phyloP scores from a whole-genome alignment of 2,113 vertebrate genomes.

The Limnothrissa miodon region DNA sequence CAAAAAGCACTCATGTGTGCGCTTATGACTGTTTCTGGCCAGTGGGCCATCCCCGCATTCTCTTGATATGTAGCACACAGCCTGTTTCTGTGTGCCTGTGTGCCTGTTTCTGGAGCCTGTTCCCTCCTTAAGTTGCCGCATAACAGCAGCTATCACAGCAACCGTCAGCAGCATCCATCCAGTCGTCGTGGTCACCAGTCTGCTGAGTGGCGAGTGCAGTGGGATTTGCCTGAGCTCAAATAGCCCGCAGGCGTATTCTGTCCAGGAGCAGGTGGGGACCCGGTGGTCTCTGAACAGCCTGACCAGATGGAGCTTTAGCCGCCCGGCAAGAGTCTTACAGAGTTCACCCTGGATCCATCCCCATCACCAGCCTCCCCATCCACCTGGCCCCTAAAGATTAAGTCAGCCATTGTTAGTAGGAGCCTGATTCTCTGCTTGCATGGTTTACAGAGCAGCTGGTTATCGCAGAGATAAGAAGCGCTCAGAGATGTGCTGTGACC shows the following conservation, averaged over 20 bases:
- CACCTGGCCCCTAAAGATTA: conserved; percentile 41
- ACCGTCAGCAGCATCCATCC: background rate
- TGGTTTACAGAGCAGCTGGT: background rate
- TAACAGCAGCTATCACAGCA: background rate
- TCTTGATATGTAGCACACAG: background rate
- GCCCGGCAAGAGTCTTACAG: conserved; percentile 53
- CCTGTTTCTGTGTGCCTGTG: conserved; percentile 3
- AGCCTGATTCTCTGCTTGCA: background rate
- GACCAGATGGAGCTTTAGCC: conserved; percentile 73
- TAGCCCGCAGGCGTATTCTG: background rate
- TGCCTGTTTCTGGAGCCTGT: background rate
- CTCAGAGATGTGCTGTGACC: background rate
- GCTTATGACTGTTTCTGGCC: background rate
- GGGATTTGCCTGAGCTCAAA: background rate
- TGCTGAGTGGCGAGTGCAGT: background rate
- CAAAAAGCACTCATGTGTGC: conserved; percentile 16
- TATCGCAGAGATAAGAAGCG: no score
- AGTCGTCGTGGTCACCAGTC: background rate
- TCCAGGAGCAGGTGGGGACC: background rate
- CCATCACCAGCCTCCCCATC: conserved; percentile 23
- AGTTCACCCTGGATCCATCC: conserved; percentile 44
- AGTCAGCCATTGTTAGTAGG: conserved; percentile 18
- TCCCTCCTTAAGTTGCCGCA: background rate
- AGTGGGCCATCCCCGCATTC: background rate
- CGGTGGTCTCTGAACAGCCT: conserved; percentile 46